Percentiles rank a stretch among this genome's conserved stretches.
Evolutionary conservation across 2,888 invertebrate species (phyloP).

Genomic region (Callimorpha dominula): DNA sequence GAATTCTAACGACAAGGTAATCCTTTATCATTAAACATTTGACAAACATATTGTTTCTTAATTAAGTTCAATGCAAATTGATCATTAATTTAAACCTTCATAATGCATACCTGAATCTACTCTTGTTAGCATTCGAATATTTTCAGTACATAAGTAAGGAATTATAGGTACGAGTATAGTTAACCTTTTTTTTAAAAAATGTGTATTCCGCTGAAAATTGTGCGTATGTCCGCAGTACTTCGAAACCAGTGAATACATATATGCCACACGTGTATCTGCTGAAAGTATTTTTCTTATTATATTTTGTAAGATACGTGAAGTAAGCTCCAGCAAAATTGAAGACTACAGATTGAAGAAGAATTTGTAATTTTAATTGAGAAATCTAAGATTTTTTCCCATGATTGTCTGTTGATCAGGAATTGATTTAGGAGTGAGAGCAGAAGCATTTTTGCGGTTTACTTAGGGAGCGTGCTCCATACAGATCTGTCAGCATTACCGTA

Average conservation of each 20-base stretch:
- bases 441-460: neutral
- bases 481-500: neutral
- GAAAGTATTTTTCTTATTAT: too few species aligned
- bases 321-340: too few species aligned
- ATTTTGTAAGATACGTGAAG: too few species aligned
- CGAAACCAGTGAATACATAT: too few species aligned
- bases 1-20: conserved; percentile 17
- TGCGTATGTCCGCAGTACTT: too few species aligned
- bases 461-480: neutral
- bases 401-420: neutral
- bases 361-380: too few species aligned
- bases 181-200: too few species aligned
- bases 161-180: neutral
- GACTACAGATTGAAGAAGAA: too few species aligned
- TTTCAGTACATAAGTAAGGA: neutral
- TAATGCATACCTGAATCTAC: neutral
- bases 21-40: conserved; percentile 18
- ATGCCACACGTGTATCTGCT: too few species aligned
- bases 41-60: conserved; percentile 18
- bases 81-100: conserved; percentile 4
- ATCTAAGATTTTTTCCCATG: neutral
- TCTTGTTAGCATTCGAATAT: neutral
- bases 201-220: too few species aligned
- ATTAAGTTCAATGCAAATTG: conserved; percentile 15
- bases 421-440: neutral